These are phyloP conservation scores for Xestia xanthographa DNA, from an alignment of 2,888 invertebrate genomes.

Conservation along the genomic window DNA sequence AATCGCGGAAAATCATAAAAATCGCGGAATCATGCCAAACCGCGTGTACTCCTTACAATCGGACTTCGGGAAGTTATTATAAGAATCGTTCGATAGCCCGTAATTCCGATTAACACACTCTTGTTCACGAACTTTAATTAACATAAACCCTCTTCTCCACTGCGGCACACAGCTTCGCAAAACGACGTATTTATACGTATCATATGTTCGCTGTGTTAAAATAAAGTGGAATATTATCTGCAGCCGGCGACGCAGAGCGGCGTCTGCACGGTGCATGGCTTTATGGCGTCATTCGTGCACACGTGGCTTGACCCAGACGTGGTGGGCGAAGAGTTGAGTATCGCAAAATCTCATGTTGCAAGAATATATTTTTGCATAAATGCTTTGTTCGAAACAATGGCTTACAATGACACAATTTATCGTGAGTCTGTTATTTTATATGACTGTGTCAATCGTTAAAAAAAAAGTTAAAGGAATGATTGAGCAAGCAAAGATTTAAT, in stretches of 20 bases:
- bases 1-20: no score
- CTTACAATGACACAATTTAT: background rate
- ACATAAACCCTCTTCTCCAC: constrained; percentile 17
- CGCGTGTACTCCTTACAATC: background rate
- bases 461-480: no score
- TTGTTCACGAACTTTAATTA: constrained; percentile 12
- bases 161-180: constrained; percentile 25
- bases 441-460: no score
- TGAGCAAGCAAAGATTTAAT: background rate
- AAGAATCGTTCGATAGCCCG: background rate
- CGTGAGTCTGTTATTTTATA: background rate
- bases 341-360: background rate
- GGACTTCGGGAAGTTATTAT: background rate
- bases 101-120: background rate
- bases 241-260: constrained; percentile 46
- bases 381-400: background rate
- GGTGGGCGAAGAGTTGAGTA: background rate
- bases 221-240: constrained; percentile 56
- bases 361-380: constrained; percentile 16
- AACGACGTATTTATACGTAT: constrained; percentile 47
- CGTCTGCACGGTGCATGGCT: constrained; percentile 33
- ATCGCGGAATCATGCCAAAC: background rate
- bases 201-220: constrained; percentile 41
- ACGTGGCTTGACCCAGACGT: constrained; percentile 48
- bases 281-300: constrained; percentile 53